Evolutionary conservation across 2,113 vertebrate species (phyloP).

Genomic region (Bos javanicus): DNA sequence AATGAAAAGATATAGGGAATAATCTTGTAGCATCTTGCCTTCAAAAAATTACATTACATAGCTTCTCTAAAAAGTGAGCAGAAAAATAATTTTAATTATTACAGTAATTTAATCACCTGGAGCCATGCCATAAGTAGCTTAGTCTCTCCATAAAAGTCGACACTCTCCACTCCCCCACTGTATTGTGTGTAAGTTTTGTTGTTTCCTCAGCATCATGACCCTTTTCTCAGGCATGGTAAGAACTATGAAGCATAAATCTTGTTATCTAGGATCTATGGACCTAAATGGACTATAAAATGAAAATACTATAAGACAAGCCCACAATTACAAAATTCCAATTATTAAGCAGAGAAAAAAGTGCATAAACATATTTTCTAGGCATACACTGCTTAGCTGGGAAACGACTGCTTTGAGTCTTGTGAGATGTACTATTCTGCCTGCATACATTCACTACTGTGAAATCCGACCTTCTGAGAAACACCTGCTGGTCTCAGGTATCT

Average conservation of each 20-base stretch:
- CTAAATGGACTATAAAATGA: background rate
- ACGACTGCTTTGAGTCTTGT: background rate
- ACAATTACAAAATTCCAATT: background rate
- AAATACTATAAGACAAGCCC: background rate
- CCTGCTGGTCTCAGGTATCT: constrained; percentile 52
- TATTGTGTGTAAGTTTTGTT: background rate
- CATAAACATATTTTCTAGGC: background rate
- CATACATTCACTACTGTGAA: background rate
- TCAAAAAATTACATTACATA: background rate
- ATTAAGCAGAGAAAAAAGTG: background rate
- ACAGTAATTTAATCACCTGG: constrained; percentile 18
- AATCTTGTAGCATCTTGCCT: background rate
- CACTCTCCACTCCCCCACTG: background rate
- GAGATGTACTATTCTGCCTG: background rate
- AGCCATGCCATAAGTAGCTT: background rate
- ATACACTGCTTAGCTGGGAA: background rate
- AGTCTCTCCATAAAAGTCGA: background rate
- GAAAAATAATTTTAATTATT: constrained; percentile 32
- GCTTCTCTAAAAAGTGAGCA: constrained; percentile 1
- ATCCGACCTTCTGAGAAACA: constrained; percentile 55
- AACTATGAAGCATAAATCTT: background rate
- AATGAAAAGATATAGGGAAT: constrained; percentile 47
- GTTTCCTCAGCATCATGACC: background rate
- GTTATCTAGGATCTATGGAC: background rate
- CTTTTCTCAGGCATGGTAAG: background rate